These are phyloP conservation scores for Julus scanicus DNA, from an alignment of 2,888 invertebrate genomes.

Conservation along the genomic window DNA sequence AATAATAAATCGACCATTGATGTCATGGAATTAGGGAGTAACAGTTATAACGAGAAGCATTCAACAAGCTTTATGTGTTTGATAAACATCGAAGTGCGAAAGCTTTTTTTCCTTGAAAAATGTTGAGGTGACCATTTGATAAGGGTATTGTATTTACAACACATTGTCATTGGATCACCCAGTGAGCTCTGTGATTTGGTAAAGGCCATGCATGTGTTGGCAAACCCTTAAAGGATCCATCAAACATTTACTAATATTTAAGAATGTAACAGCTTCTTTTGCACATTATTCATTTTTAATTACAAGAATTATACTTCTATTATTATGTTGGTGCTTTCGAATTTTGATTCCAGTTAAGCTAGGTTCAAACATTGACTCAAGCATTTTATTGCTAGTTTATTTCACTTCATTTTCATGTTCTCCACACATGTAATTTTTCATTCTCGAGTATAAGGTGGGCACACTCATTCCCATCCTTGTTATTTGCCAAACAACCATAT, in stretches of 20 bases:
- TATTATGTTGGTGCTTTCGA: too few species aligned
- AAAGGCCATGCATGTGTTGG: not conserved
- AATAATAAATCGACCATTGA: slow-evolving; percentile 22
- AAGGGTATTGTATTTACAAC: slow-evolving; percentile 33
- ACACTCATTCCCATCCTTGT: not conserved
- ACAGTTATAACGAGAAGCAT: slow-evolving; percentile 21
- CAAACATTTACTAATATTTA: not conserved
- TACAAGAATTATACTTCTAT: too few species aligned
- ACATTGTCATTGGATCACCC: slow-evolving; percentile 22
- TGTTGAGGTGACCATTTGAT: slow-evolving; percentile 21
- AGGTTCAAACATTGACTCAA: too few species aligned
- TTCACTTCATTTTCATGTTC: too few species aligned
- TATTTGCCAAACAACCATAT: not conserved
- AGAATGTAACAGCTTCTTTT: too few species aligned
- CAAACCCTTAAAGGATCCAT: not conserved
- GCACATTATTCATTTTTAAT: too few species aligned
- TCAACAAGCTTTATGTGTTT: not conserved
- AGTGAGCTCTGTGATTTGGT: not conserved
- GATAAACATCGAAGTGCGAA: slow-evolving; percentile 2
- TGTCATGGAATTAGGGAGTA: slow-evolving; percentile 10
- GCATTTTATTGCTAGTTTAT: too few species aligned
- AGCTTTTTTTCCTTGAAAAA: slow-evolving; percentile 9
- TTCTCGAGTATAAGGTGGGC: too few species aligned
- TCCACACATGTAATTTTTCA: too few species aligned
- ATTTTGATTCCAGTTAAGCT: too few species aligned